Base-by-base conservation (phyloP, 2,113 vertebrate species). In the Hydropotes inermis region DNA sequence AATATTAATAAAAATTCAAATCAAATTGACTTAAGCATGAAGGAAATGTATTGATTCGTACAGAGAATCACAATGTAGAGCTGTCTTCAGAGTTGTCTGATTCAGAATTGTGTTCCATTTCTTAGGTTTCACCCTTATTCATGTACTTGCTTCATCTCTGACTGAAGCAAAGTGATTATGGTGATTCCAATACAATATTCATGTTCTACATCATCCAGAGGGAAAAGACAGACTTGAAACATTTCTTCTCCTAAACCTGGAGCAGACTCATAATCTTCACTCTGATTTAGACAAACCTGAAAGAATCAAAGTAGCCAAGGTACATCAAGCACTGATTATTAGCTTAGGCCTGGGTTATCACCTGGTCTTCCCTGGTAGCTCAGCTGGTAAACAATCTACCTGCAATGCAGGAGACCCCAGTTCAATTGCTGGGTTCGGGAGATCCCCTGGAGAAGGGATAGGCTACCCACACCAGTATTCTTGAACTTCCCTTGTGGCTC, bases 1-100 rank as follows among this genome's bases (percentile, higher is more conserved):
- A 89, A 90, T 87, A 88, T 64, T 88, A 86, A 86, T 91, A 89
- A 67, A 81, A 94, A 84, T 57, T 36, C 39, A 93, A 88, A 67
- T 58, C 76, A 43, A 78, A 60, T 3, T 57, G 60, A 93, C 33
- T 90, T 79, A 43, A 23, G 45, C 50, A 23, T 25, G 14, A 87
- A 61, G 87, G 10, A 12, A 89, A 82, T 78, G 55, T 28, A 74
- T 16, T 23, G 54, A 90, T 25, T 58, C 47, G 45, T 19, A 64
- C 25, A 89, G 36, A 87, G 84, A 57, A 79, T n/a, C 45, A 64
- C 36, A 79, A 15, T 30, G 19, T 1, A 87, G 64, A 87, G 33
- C 15, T 36, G 47, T 82, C 47, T 82, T 78, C 39, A 4, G n/a
- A n/a, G 47, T 21, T 16, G 12, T 47, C 27, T 39, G n/a, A 79